Percentiles rank a stretch among this genome's conserved stretches.
phyloP scores from a whole-genome alignment of 2,888 invertebrate species.

The Dolomedes plantarius region DNA sequence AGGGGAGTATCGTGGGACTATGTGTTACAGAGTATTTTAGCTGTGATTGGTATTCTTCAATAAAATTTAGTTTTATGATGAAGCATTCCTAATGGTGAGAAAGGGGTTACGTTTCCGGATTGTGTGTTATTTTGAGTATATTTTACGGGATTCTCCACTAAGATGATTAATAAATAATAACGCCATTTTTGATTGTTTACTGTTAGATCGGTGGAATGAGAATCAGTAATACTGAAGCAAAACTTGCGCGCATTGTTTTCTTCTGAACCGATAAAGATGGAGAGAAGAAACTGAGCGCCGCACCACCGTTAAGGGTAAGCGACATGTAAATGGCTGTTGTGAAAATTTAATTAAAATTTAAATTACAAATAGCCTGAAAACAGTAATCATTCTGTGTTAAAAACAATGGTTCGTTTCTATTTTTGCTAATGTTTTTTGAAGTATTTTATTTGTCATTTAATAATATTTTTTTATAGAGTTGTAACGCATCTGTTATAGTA shows the following conservation, averaged over 20 bases:
- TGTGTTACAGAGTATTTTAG: slow-evolving; percentile 42
- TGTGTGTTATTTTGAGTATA: neutral
- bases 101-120: slow-evolving; percentile 30
- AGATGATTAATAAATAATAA: neutral
- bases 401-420: neutral
- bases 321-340: slow-evolving; percentile 39
- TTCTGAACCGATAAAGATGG: slow-evolving; percentile 65
- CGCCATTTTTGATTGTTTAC: slow-evolving; percentile 30
- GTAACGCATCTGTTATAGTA: slow-evolving; percentile 9
- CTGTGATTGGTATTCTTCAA: slow-evolving; percentile 65
- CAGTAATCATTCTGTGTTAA: neutral
- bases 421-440: too few relatives aligned
- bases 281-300: slow-evolving; percentile 61
- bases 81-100: slow-evolving; percentile 34
- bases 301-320: slow-evolving; percentile 69
- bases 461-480: neutral
- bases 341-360: slow-evolving; percentile 23
- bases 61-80: slow-evolving; percentile 50
- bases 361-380: too few relatives aligned
- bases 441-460: neutral
- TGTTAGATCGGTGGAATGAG: neutral
- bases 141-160: neutral
- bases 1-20: neutral
- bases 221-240: neutral
- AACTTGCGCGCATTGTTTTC: slow-evolving; percentile 54